A percentile compares a stretch with the other conserved stretches of the same genome.
These are phyloP conservation scores for Lycocorax pyrrhopterus DNA, from an alignment of 2,113 vertebrate species.

Conservation along the genomic window DNA sequence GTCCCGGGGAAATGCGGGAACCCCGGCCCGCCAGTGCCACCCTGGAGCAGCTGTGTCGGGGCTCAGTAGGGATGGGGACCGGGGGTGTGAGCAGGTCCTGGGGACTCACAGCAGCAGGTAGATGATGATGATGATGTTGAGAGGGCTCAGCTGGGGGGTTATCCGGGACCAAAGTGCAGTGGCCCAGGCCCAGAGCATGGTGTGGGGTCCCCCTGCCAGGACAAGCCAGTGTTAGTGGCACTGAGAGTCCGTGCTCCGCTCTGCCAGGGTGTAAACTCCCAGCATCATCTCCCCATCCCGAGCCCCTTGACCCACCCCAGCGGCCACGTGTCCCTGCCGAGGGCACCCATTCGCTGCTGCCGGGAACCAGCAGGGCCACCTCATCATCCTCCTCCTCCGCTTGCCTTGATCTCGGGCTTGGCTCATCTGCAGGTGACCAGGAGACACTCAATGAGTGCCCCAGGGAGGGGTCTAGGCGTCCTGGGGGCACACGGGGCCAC, in stretches of 20 bases:
- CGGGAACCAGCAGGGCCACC: rapidly evolving
- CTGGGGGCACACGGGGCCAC: neutral
- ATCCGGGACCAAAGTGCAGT: conserved; percentile 14
- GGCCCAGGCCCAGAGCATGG: neutral
- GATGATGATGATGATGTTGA: conserved; percentile 77
- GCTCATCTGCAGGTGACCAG: neutral
- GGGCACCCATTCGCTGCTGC: neutral
- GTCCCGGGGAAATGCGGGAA: neutral
- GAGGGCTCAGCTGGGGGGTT: conserved; percentile 38
- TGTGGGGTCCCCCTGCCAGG: conserved; percentile 54
- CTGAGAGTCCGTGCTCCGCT: rapidly evolving
- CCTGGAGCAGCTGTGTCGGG: rapidly evolving
- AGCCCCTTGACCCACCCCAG: neutral
- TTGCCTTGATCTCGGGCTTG: rapidly evolving
- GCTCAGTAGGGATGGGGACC: rapidly evolving
- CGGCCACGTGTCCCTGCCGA: neutral
- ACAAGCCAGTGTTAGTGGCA: neutral
- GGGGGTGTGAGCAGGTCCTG: rapidly evolving
- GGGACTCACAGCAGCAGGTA: conserved; percentile 85
- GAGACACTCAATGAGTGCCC: rapidly evolving
- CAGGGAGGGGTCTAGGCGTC: too few relatives aligned
- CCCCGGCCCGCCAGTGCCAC: rapidly evolving
- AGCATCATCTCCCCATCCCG: neutral
- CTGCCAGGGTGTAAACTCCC: neutral
- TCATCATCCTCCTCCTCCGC: neutral